Percentiles rank a stretch among this genome's conserved stretches.
Evolutionary conservation across 2,888 invertebrate species (phyloP).

Genomic region (Lasioglossum lativentre): DNA sequence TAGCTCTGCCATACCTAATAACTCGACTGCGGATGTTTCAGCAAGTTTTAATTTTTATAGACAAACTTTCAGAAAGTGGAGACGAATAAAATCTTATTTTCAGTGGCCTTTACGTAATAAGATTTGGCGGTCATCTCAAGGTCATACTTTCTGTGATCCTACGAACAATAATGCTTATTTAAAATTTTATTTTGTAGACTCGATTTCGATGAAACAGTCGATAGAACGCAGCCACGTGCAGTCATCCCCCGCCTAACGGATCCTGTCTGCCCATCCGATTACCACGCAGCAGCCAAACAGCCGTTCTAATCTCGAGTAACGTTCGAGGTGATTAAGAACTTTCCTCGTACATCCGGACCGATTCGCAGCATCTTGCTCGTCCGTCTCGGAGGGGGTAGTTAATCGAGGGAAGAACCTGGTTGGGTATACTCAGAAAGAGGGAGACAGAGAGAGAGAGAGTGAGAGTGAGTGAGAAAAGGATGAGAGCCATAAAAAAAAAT

Average conservation of each 20-base stretch:
- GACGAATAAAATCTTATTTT: no score
- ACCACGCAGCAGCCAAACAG: neutral
- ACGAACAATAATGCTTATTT: no score
- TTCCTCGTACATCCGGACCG: neutral
- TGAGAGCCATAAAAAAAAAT: neutral
- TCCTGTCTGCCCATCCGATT: neutral
- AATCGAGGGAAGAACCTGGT: neutral
- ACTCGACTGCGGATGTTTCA: no score
- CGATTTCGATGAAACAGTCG: neutral
- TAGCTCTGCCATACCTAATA: no score
- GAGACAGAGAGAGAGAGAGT: neutral
- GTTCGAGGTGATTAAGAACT: conserved; percentile 11
- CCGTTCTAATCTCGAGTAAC: conserved; percentile 13
- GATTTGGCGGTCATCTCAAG: no score
- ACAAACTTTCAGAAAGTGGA: no score
- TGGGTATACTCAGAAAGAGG: no score
- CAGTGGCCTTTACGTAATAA: no score
- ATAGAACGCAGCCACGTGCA: neutral
- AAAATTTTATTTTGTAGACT: no score
- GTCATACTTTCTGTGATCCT: no score
- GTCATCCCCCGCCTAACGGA: neutral
- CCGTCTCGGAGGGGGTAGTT: neutral
- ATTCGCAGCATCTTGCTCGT: conserved; percentile 1
- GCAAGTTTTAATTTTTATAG: no score
- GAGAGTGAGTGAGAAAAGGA: no score